Percentiles rank a stretch among this genome's conserved stretches.
phyloP scores from a whole-genome alignment of 2,113 vertebrate species.

The Leptobrachium leishanense region DNA sequence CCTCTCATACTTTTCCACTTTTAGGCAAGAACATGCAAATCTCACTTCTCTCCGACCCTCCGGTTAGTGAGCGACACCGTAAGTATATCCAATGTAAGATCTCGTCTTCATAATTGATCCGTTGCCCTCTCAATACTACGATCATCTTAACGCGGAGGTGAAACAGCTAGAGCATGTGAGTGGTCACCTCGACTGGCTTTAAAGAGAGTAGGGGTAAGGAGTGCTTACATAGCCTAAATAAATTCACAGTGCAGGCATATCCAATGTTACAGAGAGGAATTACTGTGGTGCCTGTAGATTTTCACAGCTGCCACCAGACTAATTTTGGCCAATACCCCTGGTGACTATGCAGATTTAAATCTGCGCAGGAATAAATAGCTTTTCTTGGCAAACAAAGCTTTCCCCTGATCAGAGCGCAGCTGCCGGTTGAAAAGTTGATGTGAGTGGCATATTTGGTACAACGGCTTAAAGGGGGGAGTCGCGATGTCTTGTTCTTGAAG shows the following conservation, averaged over 20 bases:
- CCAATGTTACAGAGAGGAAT: neutral
- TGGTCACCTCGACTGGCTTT: neutral
- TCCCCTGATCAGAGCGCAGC: conserved; percentile 52
- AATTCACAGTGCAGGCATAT: neutral
- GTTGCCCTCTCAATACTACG: no score
- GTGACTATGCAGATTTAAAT: conserved; percentile 42
- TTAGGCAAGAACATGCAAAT: no score
- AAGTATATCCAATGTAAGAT: no score
- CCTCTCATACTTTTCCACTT: no score
- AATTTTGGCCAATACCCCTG: conserved; percentile 15
- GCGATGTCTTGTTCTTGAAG: conserved; percentile 33
- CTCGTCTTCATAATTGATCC: no score
- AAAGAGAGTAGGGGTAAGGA: neutral
- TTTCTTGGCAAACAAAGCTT: conserved; percentile 35
- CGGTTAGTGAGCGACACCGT: no score
- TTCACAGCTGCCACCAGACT: neutral
- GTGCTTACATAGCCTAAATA: neutral
- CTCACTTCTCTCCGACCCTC: no score
- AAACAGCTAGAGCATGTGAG: neutral
- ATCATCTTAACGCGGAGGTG: no score
- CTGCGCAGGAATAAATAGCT: conserved; percentile 46
- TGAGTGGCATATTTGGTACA: conserved; percentile 51
- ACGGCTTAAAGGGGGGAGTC: conserved; percentile 20
- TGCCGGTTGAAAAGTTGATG: conserved; percentile 54
- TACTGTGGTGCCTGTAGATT: conserved; percentile 3